Conservation (phyloP, 2,888 invertebrate species). For the Cylindroiulus punctatus region DNA sequence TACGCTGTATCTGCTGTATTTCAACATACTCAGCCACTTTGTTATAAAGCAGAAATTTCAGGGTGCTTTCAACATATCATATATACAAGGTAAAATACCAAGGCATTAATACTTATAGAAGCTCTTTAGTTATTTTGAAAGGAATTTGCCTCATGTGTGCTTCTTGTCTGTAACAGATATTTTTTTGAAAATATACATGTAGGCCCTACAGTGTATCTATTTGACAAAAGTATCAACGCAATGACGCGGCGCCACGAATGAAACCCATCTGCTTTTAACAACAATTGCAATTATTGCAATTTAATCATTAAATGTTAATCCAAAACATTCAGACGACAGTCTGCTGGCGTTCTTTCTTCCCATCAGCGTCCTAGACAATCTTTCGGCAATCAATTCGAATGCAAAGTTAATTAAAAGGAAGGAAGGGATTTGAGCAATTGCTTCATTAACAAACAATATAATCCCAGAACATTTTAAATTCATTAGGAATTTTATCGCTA, state of each 20-base stretch:
- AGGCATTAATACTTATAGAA: too few species aligned
- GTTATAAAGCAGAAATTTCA: too few species aligned
- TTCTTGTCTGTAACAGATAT: too few species aligned
- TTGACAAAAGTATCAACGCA: background rate
- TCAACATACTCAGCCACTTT: too few species aligned
- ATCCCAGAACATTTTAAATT: slow-evolving; percentile 14
- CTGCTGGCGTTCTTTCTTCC: background rate
- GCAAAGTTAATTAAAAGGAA: slow-evolving; percentile 20
- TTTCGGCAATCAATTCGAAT: slow-evolving; percentile 33
- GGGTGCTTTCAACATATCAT: too few species aligned
- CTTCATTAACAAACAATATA: slow-evolving; percentile 23
- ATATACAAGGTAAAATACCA: too few species aligned
- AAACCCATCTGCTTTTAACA: background rate
- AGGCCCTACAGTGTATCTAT: too few species aligned
- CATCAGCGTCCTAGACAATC: background rate
- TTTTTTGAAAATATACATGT: too few species aligned
- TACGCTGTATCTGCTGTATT: too few species aligned
- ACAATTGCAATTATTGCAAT: background rate
- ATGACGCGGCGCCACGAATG: background rate
- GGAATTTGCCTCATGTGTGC: too few species aligned
- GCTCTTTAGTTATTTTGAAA: too few species aligned
- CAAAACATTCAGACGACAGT: background rate
- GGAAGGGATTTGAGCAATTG: slow-evolving; percentile 20
- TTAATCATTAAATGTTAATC: slow-evolving; percentile 18
- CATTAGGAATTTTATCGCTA: background rate